A percentile compares a stretch with the other conserved stretches of the same genome.
Conservation (phyloP, 2,113 vertebrate species). For the Etia nguti region DNA sequence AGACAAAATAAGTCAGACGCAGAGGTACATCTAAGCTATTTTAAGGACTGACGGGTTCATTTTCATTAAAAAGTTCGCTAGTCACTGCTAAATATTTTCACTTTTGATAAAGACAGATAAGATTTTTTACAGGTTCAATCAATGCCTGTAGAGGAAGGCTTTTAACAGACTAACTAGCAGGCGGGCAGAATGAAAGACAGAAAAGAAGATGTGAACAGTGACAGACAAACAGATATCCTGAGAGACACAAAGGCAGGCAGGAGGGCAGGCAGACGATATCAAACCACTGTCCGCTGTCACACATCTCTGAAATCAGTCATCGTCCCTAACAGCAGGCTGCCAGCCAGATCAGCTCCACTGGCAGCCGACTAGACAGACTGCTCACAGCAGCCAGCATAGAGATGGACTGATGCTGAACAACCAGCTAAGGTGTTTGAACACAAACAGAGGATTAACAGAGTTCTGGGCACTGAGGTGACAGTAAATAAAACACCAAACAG, state of each 20-base stretch:
- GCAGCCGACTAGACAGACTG: conserved; percentile 29
- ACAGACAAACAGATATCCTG: neutral
- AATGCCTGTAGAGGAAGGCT: neutral
- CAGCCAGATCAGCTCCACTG: conserved; percentile 46
- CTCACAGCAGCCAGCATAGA: conserved; percentile 43
- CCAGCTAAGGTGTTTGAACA: conserved; percentile 60
- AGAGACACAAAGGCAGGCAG: neutral
- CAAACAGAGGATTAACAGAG: conserved; percentile 65
- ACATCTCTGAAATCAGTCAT: conserved; percentile 27
- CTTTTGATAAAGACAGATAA: neutral
- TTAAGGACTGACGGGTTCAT: neutral
- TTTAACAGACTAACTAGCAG: neutral
- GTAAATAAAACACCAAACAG: conserved; percentile 52
- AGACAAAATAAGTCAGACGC: neutral
- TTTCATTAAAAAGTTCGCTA: neutral
- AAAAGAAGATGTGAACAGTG: neutral
- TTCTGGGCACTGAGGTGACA: conserved; percentile 44
- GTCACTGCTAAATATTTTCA: neutral
- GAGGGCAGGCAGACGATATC: conserved; percentile 1
- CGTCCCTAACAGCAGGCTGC: conserved; percentile 28
- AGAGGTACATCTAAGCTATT: neutral
- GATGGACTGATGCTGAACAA: conserved; percentile 49
- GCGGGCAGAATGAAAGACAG: neutral
- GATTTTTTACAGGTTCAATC: neutral
- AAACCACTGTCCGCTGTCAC: conserved; percentile 16